Conservation (phyloP, 2,797 vertebrate species). For the Channallabes apus region DNA sequence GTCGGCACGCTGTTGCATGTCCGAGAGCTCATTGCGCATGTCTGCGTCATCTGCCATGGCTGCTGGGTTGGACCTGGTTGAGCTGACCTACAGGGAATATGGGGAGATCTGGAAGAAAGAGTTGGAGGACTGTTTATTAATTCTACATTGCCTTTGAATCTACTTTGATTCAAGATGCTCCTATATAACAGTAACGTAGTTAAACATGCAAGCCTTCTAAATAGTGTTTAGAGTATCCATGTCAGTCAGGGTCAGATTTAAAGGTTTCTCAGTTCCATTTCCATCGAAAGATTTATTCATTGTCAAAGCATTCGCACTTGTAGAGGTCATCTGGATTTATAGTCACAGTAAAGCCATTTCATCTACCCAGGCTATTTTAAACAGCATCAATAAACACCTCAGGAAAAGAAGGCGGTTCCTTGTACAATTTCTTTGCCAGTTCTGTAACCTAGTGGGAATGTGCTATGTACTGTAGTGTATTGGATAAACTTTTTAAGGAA, state of each 20-base stretch:
- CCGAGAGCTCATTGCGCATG: constrained; percentile 99
- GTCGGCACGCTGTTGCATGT: constrained; percentile 98
- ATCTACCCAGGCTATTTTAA: constrained; percentile 44
- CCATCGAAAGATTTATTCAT: constrained; percentile 4
- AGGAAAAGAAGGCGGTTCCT: constrained; percentile 11
- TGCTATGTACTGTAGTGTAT: background rate
- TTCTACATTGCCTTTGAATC: background rate
- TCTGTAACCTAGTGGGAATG: background rate
- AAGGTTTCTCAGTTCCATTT: constrained; percentile 3
- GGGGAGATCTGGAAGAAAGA: constrained; percentile 64
- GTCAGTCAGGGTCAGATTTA: background rate
- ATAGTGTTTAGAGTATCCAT: background rate
- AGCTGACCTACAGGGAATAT: constrained; percentile 69
- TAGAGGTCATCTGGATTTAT: constrained; percentile 16
- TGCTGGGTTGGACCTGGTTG: constrained; percentile 70
- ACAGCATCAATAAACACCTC: constrained; percentile 33
- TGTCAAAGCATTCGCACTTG: background rate
- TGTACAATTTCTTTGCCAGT: constrained; percentile 1
- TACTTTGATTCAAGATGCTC: background rate
- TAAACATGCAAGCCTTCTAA: background rate
- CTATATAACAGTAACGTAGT: background rate
- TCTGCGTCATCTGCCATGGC: constrained; percentile 96
- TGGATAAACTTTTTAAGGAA: background rate
- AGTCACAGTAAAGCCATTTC: constrained; percentile 33
- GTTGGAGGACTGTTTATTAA: background rate